Percentiles rank a stretch among this genome's conserved stretches.
phyloP scores from a whole-genome alignment of 1,140 invertebrate species.

The Sminthurinus signatus region DNA sequence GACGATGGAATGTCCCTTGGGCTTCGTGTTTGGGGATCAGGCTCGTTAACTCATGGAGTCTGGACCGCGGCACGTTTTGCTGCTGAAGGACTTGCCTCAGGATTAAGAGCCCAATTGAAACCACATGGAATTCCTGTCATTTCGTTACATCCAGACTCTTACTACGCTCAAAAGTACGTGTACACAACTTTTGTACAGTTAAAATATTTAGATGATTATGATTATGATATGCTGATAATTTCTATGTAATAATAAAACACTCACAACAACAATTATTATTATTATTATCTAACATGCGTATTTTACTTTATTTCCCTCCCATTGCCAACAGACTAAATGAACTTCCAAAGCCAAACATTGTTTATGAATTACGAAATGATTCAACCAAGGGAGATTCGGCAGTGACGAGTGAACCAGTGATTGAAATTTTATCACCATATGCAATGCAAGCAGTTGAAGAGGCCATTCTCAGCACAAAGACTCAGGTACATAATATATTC shows the following conservation, averaged over 20 bases:
- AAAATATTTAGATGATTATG: too few relatives aligned
- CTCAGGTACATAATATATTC: too few relatives aligned
- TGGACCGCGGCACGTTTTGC: conserved; percentile 48
- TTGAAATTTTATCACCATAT: conserved; percentile 37
- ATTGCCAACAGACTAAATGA: conserved; percentile 38
- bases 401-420: conserved; percentile 14
- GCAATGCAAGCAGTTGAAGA: conserved; percentile 38
- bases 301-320: conserved; percentile 11
- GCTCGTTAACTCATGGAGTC: conserved; percentile 35
- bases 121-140: conserved; percentile 65
- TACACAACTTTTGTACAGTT: too few relatives aligned
- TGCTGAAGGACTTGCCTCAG: conserved; percentile 54
- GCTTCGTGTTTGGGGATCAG: conserved; percentile 37
- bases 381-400: conserved; percentile 8
- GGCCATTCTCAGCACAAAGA: conserved; percentile 25
- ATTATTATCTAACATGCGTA: too few relatives aligned
- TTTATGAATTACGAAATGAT: conserved; percentile 22
- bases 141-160: conserved; percentile 62
- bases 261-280: too few relatives aligned
- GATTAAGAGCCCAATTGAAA: conserved; percentile 59
- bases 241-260: too few relatives aligned
- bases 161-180: conserved; percentile 55
- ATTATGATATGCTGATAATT: too few relatives aligned
- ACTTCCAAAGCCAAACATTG: conserved; percentile 24
- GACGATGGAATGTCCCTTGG: conserved; percentile 37